Conservation (phyloP, 2,888 invertebrate genomes). For the Chouioia cunea region DNA sequence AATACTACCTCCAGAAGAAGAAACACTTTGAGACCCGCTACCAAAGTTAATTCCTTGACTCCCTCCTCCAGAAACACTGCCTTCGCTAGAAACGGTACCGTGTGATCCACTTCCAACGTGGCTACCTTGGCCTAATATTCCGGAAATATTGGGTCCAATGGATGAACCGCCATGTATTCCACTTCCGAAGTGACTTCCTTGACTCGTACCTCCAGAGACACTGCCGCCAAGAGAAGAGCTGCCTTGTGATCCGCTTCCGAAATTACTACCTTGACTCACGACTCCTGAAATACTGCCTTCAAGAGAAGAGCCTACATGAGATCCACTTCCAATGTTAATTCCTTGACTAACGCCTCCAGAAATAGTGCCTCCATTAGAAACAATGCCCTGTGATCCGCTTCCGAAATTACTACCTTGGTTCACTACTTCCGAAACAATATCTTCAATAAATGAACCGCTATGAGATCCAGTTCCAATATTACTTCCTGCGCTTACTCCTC, state of each 20-base stretch:
- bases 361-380: too few relatives aligned
- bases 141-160: background rate
- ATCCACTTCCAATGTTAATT: slow-evolving; percentile 12
- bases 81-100: too few relatives aligned
- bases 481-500: too few relatives aligned
- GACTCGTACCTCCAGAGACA: background rate
- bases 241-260: too few relatives aligned
- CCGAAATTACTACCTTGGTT: background rate
- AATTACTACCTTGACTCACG: background rate
- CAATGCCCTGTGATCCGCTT: too few relatives aligned
- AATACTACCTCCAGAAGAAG: background rate
- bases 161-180: too few relatives aligned
- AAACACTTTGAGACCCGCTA: background rate
- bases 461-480: too few relatives aligned
- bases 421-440: background rate
- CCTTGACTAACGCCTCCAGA: background rate
- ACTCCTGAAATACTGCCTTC: background rate
- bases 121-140: background rate
- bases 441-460: too few relatives aligned
- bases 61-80: too few relatives aligned
- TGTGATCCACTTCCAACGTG: too few relatives aligned
- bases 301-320: background rate
- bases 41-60: slow-evolving; percentile 10
- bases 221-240: background rate
- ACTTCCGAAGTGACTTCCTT: background rate